phyloP scores from a whole-genome alignment of 1,140 invertebrate genomes.

The Conus ventricosus region DNA sequence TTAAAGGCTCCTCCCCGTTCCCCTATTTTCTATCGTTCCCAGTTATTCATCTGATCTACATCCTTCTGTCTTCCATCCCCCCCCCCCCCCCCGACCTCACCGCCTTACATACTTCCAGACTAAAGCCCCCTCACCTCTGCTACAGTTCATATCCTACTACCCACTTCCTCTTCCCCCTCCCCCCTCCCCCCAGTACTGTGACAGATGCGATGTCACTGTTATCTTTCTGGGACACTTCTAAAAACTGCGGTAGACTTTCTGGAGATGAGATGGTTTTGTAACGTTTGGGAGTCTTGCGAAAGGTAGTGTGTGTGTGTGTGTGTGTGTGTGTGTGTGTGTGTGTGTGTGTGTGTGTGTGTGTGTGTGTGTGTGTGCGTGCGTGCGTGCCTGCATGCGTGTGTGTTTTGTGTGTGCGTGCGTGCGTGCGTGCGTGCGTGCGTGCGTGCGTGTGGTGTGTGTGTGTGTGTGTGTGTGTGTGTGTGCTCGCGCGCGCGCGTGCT shows the following conservation, averaged over 20 bases:
- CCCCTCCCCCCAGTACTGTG: not conserved
- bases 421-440: not conserved
- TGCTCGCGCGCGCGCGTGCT: not conserved
- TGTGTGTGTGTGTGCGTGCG: slow-evolving; percentile 23
- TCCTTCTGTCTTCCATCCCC: not conserved
- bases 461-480: slow-evolving; percentile 7
- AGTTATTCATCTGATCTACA: not conserved
- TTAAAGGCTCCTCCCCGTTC: too few relatives aligned
- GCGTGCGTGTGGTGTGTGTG: not conserved
- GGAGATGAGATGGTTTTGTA: too few relatives aligned
- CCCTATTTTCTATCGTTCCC: not conserved
- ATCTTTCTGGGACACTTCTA: too few relatives aligned
- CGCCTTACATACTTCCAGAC: not conserved
- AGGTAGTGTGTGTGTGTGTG: slow-evolving; percentile 11
- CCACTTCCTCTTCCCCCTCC: not conserved
- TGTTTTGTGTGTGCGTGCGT: not conserved
- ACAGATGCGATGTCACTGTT: too few relatives aligned
- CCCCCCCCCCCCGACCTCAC: too few relatives aligned
- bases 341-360: slow-evolving; percentile 25
- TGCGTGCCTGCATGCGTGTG: not conserved
- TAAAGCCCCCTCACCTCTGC: not conserved
- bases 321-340: slow-evolving; percentile 14
- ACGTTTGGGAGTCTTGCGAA: too few relatives aligned
- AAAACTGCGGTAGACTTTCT: too few relatives aligned
- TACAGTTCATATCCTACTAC: not conserved